Percentiles rank a stretch among this genome's conserved stretches.
phyloP scores from a whole-genome alignment of 2,888 invertebrate species.

The Sabatieria punctata region DNA sequence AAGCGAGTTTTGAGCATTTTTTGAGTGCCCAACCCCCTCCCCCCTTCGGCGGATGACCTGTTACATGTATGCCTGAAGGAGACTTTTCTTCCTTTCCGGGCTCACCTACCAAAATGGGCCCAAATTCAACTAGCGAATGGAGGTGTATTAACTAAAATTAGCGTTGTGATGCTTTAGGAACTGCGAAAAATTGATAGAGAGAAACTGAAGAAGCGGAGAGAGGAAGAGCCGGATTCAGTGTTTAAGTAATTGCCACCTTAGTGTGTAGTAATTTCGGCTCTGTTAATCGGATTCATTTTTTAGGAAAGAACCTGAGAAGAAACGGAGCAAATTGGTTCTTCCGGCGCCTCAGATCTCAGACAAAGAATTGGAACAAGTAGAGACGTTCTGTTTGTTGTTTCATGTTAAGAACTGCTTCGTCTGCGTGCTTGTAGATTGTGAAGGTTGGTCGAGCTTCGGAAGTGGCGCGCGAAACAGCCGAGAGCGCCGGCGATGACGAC shows the following conservation, averaged over 20 bases:
- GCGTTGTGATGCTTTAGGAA: conserved; percentile 47
- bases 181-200: conserved; percentile 87
- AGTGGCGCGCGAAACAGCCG: background rate
- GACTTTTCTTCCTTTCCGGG: no score
- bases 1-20: no score
- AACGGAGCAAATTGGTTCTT: conserved; percentile 81
- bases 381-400: no score
- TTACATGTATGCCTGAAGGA: no score
- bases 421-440: background rate
- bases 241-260: conserved; percentile 16
- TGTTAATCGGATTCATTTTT: no score
- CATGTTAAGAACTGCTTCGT: no score
- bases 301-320: conserved; percentile 58
- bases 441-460: background rate
- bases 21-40: no score
- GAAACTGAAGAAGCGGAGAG: conserved; percentile 81
- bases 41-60: no score
- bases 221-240: conserved; percentile 59
- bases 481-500: background rate
- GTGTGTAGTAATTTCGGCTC: background rate
- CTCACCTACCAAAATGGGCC: no score
- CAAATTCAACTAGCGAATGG: no score
- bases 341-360: conserved; percentile 94
- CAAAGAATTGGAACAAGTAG: conserved; percentile 45
- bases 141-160: no score